Percentiles rank a stretch among this genome's conserved stretches.
These are phyloP conservation scores for Apodemus speciosus DNA, from an alignment of 2,113 vertebrate genomes.

Conservation along the genomic window DNA sequence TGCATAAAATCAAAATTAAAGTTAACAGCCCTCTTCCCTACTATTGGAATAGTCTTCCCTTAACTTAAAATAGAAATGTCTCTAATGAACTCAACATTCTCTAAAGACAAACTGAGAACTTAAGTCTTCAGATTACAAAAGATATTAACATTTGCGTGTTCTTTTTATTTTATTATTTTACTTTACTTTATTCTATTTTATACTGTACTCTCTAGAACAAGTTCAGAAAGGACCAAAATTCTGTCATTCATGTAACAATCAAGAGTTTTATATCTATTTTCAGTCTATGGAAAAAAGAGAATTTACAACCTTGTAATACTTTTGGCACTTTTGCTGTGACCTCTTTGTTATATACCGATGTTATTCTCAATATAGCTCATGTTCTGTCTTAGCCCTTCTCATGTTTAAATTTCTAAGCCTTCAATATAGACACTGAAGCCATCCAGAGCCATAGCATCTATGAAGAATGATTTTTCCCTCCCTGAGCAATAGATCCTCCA, in stretches of 20 bases:
- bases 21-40: background rate
- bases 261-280: background rate
- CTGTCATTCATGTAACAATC: background rate
- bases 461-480: background rate
- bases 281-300: conserved; percentile 8
- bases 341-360: background rate
- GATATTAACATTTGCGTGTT: background rate
- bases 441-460: background rate
- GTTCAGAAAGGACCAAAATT: background rate
- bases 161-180: background rate
- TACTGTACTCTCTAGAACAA: background rate
- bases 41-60: background rate
- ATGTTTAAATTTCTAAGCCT: background rate
- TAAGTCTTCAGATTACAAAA: background rate
- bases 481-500: background rate
- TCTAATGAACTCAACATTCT: background rate
- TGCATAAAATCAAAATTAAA: conserved; percentile 37
- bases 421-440: background rate
- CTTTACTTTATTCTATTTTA: background rate
- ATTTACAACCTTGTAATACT: background rate
- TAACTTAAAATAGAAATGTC: conserved; percentile 25
- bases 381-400: background rate
- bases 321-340: background rate
- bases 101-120: conserved; percentile 36
- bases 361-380: background rate